Evolutionary conservation across 2,797 vertebrate species (phyloP), one percentile per base, ranked within the genome.

Genomic region (Hybognathus amarus): DNA sequence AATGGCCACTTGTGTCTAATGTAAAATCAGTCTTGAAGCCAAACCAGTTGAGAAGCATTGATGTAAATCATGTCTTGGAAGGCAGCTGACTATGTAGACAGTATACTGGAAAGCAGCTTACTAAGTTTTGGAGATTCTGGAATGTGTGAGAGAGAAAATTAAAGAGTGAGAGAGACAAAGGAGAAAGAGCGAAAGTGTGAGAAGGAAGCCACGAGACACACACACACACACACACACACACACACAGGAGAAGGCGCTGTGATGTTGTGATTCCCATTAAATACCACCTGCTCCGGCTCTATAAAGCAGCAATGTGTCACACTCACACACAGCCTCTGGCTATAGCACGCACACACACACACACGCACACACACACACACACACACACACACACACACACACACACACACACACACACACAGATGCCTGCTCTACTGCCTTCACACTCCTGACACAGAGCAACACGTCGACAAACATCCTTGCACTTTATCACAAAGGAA

Each of bases 201-300:
- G 63, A 66, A 63, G 68, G n/a, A n/a, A 67, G 81, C 10, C 20
- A 38, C 10, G 40, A 76, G 76, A 77, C 56, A 73, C 54, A 68
- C 17, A 13, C 30, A n/a, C 30, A 38, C 33, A 40, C 33, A 40
- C 33, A 68, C 18, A 33, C 33, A 24, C 67, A 42, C 38, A 69
- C 67, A 64, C 75, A 77, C 42, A 63, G 30, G 27, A 70, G 74
- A 74, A 77, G 81, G 82, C 64, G 36, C 68, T 83, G 73, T 85
- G 85, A 87, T 89, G 83, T 84, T 89, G 83, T 84, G 84, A 88
- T 83, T 86, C 75, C 87, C 89, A 90, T 91, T 90, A 90, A 90
- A 90, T 76, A 81, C 89, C 88, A 90, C 88, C 89, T 91, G 89
- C 88, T 90, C 86, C 66, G 33, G 87, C 83, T 83, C 83, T 89